Evolutionary conservation across 2,888 invertebrate species (phyloP).

Genomic region (Volucella bombylans): DNA sequence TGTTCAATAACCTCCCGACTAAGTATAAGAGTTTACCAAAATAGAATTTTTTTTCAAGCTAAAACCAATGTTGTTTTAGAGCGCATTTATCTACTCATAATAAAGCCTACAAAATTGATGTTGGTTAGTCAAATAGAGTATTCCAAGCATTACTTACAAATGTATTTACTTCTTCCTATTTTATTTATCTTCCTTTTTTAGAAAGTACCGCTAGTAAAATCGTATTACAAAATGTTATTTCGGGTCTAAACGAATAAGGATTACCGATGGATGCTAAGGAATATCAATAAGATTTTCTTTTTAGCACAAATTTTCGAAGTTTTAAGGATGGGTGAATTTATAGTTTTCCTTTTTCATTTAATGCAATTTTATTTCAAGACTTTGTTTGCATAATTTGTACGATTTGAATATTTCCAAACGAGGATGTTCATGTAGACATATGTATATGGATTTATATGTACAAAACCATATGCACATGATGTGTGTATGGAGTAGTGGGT

Average conservation of each 20-base stretch:
- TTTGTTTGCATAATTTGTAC: not conserved
- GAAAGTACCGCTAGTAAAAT: slow-evolving; percentile 7
- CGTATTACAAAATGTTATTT: slow-evolving; percentile 17
- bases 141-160: slow-evolving; percentile 20
- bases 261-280: slow-evolving; percentile 19
- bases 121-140: not conserved
- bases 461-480: too few relatives aligned
- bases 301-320: slow-evolving; percentile 24
- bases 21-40: not conserved
- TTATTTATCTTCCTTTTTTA: slow-evolving; percentile 18
- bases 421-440: not conserved
- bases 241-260: slow-evolving; percentile 10
- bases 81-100: not conserved
- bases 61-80: slow-evolving; percentile 5
- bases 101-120: not conserved
- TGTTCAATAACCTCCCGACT: too few relatives aligned
- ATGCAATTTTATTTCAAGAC: slow-evolving; percentile 23
- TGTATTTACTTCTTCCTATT: slow-evolving; percentile 18
- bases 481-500: too few relatives aligned
- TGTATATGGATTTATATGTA: not conserved
- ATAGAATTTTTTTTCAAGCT: not conserved
- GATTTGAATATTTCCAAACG: not conserved
- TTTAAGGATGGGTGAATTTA: slow-evolving; percentile 18
- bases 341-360: slow-evolving; percentile 23
- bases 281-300: slow-evolving; percentile 19